Evolutionary conservation across 2,888 invertebrate genomes (phyloP).

Genomic region (Cotesia congregata): DNA sequence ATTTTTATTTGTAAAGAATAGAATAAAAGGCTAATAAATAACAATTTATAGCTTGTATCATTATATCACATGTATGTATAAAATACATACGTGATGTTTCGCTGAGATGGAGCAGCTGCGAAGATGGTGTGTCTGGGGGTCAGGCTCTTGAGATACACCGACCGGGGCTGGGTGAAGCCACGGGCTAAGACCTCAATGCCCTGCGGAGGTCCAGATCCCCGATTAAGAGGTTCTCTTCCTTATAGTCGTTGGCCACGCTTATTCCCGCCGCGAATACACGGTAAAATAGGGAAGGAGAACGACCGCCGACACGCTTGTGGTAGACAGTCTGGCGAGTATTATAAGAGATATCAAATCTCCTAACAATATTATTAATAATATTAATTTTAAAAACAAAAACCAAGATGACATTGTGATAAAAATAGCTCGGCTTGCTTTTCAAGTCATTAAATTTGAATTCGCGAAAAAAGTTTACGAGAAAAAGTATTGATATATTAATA

Average conservation of each 20-base stretch:
- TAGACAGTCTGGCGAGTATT: constrained; percentile 62
- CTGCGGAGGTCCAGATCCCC: constrained; percentile 61
- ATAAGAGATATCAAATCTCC: constrained; percentile 52
- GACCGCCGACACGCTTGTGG: constrained; percentile 40
- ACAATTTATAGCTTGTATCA: too few species aligned
- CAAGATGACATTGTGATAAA: neutral
- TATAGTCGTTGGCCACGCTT: constrained; percentile 54
- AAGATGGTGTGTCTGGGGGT: constrained; percentile 52
- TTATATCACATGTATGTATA: neutral
- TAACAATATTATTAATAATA: neutral
- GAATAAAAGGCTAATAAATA: too few species aligned
- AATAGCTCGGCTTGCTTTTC: neutral
- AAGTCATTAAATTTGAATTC: constrained; percentile 36
- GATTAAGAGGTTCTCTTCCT: constrained; percentile 63
- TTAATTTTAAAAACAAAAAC: neutral
- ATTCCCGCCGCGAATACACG: constrained; percentile 29
- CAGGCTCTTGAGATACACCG: constrained; percentile 59
- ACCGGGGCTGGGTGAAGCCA: constrained; percentile 49
- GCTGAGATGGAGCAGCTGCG: neutral
- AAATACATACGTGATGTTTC: neutral
- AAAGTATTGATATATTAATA: constrained; percentile 2
- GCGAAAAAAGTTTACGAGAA: constrained; percentile 43
- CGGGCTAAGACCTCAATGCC: constrained; percentile 60
- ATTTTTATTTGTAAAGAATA: too few species aligned
- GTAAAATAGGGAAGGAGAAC: constrained; percentile 29